A percentile compares a stretch with the other conserved stretches of the same genome.
Evolutionary conservation across 2,113 vertebrate species (phyloP).

Genomic region (Anguilla japonica): DNA sequence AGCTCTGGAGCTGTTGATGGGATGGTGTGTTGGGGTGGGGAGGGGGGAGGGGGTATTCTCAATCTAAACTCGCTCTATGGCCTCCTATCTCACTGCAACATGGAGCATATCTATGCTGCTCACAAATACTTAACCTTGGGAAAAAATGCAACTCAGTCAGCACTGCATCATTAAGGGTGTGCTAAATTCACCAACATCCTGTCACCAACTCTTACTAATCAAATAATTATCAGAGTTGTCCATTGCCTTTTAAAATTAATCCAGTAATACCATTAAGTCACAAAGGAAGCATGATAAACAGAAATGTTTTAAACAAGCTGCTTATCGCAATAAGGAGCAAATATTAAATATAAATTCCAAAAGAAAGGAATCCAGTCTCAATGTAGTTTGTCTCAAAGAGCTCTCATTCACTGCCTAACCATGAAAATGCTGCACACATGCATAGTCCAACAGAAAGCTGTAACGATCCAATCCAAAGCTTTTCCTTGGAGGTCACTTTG

Average conservation of each 20-base stretch:
- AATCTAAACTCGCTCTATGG: slow-evolving; percentile 52
- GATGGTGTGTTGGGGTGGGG: background rate
- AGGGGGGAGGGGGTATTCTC: slow-evolving; percentile 47
- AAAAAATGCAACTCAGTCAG: slow-evolving; percentile 63
- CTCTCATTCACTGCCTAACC: too few species aligned
- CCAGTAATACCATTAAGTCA: background rate
- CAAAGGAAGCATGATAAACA: background rate
- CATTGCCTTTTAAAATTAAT: background rate
- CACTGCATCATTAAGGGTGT: slow-evolving; percentile 45
- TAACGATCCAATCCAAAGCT: slow-evolving; percentile 26
- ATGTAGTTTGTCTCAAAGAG: background rate
- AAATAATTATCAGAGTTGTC: background rate
- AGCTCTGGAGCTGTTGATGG: slow-evolving; percentile 35
- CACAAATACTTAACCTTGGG: slow-evolving; percentile 70
- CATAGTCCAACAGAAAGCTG: slow-evolving; percentile 21
- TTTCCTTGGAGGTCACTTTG: slow-evolving; percentile 32
- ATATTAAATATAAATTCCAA: background rate
- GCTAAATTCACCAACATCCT: slow-evolving; percentile 33
- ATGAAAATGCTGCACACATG: background rate
- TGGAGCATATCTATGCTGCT: slow-evolving; percentile 66
- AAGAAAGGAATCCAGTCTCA: background rate
- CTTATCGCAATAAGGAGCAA: background rate
- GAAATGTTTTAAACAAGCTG: background rate
- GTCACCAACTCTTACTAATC: slow-evolving; percentile 20
- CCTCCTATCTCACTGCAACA: slow-evolving; percentile 58